phyloP scores from a whole-genome alignment of 2,888 invertebrate genomes.

The Nasonia oneida region DNA sequence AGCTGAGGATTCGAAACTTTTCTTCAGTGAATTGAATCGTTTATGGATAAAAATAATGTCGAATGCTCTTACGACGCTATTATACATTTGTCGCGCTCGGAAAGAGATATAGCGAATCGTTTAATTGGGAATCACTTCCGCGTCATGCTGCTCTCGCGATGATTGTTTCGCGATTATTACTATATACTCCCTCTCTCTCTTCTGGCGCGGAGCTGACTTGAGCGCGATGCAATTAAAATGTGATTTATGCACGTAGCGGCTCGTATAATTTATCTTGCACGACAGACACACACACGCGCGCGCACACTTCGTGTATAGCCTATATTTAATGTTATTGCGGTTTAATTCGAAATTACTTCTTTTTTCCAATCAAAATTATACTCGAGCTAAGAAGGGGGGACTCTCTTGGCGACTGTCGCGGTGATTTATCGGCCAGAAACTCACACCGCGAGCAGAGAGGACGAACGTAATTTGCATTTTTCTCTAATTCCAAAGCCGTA shows the following conservation, averaged over 20 bases:
- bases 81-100: neutral
- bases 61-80: neutral
- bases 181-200: conserved; percentile 33
- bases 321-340: conserved; percentile 58
- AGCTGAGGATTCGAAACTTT: neutral
- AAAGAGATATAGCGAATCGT: neutral
- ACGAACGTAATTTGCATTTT: conserved; percentile 21
- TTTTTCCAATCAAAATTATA: conserved; percentile 27
- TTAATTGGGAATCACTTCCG: conserved; percentile 56
- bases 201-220: conserved; percentile 2
- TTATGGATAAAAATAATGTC: neutral
- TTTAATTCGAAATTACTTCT: conserved; percentile 46
- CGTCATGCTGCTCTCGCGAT: conserved; percentile 37
- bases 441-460: neutral
- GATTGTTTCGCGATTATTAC: conserved; percentile 61
- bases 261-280: conserved; percentile 52
- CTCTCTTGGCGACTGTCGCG: neutral
- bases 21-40: neutral
- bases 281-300: neutral
- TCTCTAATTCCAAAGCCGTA: conserved; percentile 25
- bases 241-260: conserved; percentile 57
- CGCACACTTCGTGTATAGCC: conserved; percentile 14
- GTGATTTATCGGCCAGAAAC: conserved; percentile 44
- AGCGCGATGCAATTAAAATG: conserved; percentile 59
- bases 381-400: conserved; percentile 6